A percentile compares a stretch with the other conserved stretches of the same genome.
Conservation (phyloP, 2,113 vertebrate species). For the Gallinago paraguaiae region DNA sequence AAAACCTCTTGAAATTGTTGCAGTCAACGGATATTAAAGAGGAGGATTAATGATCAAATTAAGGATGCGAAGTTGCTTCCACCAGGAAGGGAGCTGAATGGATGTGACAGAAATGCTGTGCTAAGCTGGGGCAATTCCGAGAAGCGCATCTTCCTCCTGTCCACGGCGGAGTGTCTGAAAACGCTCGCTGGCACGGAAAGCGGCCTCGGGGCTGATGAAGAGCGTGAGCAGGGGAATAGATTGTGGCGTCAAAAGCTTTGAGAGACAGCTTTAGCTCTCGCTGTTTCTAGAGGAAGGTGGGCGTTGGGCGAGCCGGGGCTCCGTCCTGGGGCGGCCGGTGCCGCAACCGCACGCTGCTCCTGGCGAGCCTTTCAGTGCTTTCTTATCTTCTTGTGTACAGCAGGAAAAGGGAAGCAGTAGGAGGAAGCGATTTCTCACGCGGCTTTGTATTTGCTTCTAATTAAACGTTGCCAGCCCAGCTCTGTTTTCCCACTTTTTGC, state of each 20-base stretch:
- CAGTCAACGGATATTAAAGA: neutral
- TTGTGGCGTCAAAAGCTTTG: neutral
- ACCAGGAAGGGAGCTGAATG: neutral
- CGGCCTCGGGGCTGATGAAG: fast-evolving
- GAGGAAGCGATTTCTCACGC: slow-evolving; percentile 70
- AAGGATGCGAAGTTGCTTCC: neutral
- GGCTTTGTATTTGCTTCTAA: slow-evolving; percentile 45
- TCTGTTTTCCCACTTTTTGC: slow-evolving; percentile 45
- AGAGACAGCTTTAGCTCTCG: fast-evolving
- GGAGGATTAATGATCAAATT: neutral
- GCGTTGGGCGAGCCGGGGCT: neutral
- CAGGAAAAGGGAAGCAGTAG: slow-evolving; percentile 71
- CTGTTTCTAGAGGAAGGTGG: neutral
- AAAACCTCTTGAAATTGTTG: neutral
- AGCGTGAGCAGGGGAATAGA: neutral
- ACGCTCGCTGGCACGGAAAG: fast-evolving
- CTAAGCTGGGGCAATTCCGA: neutral
- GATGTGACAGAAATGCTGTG: fast-evolving
- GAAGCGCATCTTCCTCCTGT: neutral
- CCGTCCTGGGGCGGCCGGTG: neutral
- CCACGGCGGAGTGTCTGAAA: fast-evolving
- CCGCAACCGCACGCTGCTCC: neutral
- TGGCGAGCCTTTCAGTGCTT: neutral
- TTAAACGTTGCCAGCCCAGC: neutral
- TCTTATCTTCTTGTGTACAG: slow-evolving; percentile 62